Conservation (phyloP, 2,113 vertebrate genomes). For the Notothenia rossii region DNA sequence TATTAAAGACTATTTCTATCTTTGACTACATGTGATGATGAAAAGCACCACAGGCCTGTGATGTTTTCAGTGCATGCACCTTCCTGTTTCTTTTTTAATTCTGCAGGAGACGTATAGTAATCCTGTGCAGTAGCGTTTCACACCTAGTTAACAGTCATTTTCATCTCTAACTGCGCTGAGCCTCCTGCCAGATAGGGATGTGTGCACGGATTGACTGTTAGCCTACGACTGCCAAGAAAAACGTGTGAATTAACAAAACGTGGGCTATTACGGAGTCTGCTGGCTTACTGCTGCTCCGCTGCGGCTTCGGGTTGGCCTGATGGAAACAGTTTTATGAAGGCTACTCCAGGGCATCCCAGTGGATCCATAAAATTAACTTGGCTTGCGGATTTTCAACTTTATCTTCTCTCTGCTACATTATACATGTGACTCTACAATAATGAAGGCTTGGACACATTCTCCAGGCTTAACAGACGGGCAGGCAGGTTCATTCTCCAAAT, state of each 20-base stretch:
- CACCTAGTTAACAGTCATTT: conserved; percentile 63
- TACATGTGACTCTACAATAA: conserved; percentile 38
- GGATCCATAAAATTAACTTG: conserved; percentile 65
- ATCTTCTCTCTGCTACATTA: conserved; percentile 49
- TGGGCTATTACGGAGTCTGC: conserved; percentile 30
- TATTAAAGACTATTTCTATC: conserved; percentile 34
- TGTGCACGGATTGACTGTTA: conserved; percentile 51
- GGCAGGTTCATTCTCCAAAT: conserved; percentile 64
- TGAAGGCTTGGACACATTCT: conserved; percentile 47
- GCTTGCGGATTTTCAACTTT: conserved; percentile 37
- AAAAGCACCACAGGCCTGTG: conserved; percentile 13
- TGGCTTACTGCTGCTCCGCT: conserved; percentile 30
- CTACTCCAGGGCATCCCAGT: conserved; percentile 45
- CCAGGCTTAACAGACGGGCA: conserved; percentile 40
- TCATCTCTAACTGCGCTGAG: conserved; percentile 41
- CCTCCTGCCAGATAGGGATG: conserved; percentile 55
- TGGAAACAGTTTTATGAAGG: conserved; percentile 53
- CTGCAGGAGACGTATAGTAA: conserved; percentile 31
- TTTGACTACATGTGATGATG: conserved; percentile 12
- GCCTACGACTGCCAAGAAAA: conserved; percentile 60
- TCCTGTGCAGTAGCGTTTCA: conserved; percentile 48
- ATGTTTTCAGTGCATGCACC: conserved; percentile 18
- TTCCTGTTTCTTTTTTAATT: conserved; percentile 32
- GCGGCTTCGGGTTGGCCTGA: conserved; percentile 11
- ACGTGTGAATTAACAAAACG: conserved; percentile 62